Evolutionary conservation across 1,140 invertebrate species (phyloP), one percentile per base, ranked within the genome.

Genomic region (Physella acuta): DNA sequence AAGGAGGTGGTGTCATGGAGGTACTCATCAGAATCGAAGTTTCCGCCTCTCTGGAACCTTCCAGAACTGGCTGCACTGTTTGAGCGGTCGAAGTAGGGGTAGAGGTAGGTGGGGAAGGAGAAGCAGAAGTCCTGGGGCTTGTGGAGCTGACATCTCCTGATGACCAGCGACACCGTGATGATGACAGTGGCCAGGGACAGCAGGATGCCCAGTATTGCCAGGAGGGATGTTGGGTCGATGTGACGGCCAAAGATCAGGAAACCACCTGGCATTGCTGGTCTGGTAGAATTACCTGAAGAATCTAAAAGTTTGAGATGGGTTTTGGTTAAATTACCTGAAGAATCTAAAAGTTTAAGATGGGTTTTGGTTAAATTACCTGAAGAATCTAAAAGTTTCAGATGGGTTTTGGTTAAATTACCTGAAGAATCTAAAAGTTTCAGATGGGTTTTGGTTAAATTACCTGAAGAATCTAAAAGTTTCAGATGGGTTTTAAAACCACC

Each of bases 121-220:
- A 64, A 64, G 33, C 62, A 64, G 28, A 52, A 64, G 26, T 64
- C 62, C 33, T 17, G 30, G 8, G 62, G 49, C 24, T 20, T 64
- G 2, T n/a, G 62, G 2, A 44, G n/a, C 17, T 61, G 34, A 37
- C 24, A 37, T 16, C 28, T 61, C 28, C 59, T 61, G 1, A 39
- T n/a, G 2, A 61, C 17, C 14, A 34, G 24, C 26, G 33, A 33
- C 8, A 36, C 20, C 4, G 16, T 39, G 16, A 33, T 36, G 28
- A 61, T 24, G 14, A 44, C 5, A 37, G 24, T n/a, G 1, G 33
- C 59, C 17, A 61, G 36, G 1, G 36, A 4, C 4, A 61, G 26
- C 17, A 44, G 24, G 33, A 61, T 44, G 14, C 59, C 34, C 1
- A 61, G 36, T 17, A 61, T 39, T 2, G 17, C 26, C 14, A 44